Percentiles rank a stretch among this genome's conserved stretches.
phyloP scores from a whole-genome alignment of 2,888 invertebrate species.

The Ormyrus thymus region DNA sequence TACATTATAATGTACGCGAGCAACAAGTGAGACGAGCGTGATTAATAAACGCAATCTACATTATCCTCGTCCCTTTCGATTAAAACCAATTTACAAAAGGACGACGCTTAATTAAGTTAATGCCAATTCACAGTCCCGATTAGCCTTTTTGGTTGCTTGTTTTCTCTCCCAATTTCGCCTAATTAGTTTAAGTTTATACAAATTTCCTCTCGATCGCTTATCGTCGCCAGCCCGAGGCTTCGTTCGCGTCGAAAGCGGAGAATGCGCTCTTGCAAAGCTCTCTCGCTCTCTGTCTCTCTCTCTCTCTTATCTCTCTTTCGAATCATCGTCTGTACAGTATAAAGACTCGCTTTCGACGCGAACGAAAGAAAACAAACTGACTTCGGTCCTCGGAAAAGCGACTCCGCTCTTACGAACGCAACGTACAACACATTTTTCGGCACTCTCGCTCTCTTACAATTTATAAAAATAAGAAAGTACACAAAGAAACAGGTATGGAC shows the following conservation, averaged over 20 bases:
- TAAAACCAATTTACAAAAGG: conserved; percentile 30
- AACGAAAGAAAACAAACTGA: neutral
- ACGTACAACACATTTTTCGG: conserved; percentile 19
- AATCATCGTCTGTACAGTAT: neutral
- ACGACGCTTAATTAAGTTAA: conserved; percentile 43
- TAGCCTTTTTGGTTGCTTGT: conserved; percentile 29
- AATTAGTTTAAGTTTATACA: conserved; percentile 28
- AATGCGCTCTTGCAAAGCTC: no score
- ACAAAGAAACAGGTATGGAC: conserved; percentile 20
- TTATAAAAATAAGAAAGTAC: conserved; percentile 17
- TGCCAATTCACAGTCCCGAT: conserved; percentile 51
- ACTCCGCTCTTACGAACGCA: neutral
- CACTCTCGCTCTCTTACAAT: conserved; percentile 20
- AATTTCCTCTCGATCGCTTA: conserved; percentile 15
- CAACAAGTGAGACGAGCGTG: conserved; percentile 46
- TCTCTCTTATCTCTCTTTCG: conserved; percentile 5
- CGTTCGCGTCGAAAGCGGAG: neutral
- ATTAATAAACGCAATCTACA: conserved; percentile 16
- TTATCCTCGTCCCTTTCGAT: neutral
- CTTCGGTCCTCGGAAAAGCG: no score
- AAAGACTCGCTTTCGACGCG: neutral
- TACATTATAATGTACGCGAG: conserved; percentile 30
- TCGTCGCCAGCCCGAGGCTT: neutral
- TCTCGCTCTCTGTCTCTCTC: neutral
- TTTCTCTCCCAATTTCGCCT: conserved; percentile 24